Evolutionary conservation across 1,140 invertebrate species (phyloP), one percentile per base, ranked within the genome.

Genomic region (Lordiphosa mommai): DNA sequence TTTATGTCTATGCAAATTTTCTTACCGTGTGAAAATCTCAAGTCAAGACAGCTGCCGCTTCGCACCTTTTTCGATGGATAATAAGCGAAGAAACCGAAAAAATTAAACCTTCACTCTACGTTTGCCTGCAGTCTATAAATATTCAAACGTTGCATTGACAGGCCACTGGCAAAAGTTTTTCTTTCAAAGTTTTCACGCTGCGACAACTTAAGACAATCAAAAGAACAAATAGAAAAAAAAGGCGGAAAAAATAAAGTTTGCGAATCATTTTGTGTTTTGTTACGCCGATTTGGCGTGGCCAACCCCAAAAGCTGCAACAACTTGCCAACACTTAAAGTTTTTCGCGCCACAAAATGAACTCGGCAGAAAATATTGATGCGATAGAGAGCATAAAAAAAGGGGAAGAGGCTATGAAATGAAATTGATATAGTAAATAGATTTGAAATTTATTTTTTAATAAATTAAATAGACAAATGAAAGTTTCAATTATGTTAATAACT

Each of bases 111-210:
- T 29, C 20, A 27, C 41, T 32, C 4, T 27, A 20, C 46, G 17
- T 14, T 3, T 34, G 33, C 32, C 27, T 48, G 36, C 30, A 58
- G 61, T 69, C 66, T 55, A 69, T 65, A 69, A 69, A 65, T 65
- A 65, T 60, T 55, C 55, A 60, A 50, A 33, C 30, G 27, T 38
- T 60, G 66, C 66, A 65, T 69, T 69, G 65, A 69, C 65, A 64
- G 46, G 61, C 38, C 17, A 13, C 6, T 17, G 33, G 33, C 49
- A 41, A 52, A 69, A 69, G 47, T 69, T 69, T 69, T 32, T 4
- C 14, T 7, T 43, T 23, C 16, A 50, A 69, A 52, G 36, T 68
- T 64, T 68, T 17, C 12, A 20, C 32, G 13, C 48, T 30, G 34
- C 50, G 44, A 50, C 46, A 59, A 56, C 56, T 41, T 53, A 67